Evolutionary conservation across 2,797 vertebrate species (phyloP).

Genomic region (Pteropus rufus): DNA sequence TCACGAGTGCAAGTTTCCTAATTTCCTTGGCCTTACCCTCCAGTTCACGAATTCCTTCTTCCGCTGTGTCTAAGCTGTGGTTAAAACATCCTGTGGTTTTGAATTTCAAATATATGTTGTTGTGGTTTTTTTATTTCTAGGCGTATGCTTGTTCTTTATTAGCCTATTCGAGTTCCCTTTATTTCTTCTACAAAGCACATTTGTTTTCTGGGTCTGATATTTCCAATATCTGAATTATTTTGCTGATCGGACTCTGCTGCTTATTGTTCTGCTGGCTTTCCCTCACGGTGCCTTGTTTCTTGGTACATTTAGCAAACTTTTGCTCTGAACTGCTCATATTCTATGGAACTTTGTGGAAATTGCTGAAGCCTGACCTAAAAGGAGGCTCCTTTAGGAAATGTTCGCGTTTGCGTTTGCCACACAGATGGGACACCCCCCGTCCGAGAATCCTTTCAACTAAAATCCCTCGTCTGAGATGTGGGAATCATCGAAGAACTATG

Average conservation of each 20-base stretch:
- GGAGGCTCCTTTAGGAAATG: background rate
- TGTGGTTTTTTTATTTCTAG: background rate
- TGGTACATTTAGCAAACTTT: accelerated
- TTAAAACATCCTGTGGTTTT: background rate
- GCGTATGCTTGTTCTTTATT: background rate
- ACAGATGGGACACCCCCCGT: accelerated
- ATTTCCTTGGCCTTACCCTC: background rate
- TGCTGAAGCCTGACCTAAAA: background rate
- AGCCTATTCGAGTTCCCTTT: background rate
- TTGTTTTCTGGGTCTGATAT: too few relatives aligned
- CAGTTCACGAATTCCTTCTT: background rate
- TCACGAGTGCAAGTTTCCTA: background rate
- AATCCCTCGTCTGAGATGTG: too few relatives aligned
- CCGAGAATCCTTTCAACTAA: background rate
- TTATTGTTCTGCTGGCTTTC: accelerated
- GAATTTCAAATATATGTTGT: background rate
- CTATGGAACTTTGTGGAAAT: background rate
- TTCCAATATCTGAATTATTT: background rate
- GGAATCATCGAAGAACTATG: background rate
- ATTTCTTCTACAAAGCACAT: background rate
- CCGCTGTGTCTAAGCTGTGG: background rate
- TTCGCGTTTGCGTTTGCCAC: background rate
- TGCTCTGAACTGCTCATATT: background rate
- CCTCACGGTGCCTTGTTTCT: accelerated
- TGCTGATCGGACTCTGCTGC: background rate